A percentile compares a stretch with the other conserved stretches of the same genome.
Conservation (phyloP, 2,888 invertebrate genomes). For the Epirrhoe alternata region DNA sequence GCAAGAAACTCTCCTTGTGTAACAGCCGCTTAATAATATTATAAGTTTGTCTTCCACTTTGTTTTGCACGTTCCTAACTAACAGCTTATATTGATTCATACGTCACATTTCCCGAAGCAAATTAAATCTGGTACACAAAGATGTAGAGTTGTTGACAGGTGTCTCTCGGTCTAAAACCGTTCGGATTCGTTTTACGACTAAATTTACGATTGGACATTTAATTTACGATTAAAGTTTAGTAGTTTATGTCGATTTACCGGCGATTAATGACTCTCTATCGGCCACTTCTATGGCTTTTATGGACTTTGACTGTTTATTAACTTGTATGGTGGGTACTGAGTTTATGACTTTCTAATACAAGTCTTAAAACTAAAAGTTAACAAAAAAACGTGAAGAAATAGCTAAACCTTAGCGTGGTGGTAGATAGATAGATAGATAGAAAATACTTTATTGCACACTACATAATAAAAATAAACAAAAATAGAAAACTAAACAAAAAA, state of each 20-base stretch:
- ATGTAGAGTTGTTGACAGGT: neutral
- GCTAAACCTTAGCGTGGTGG: too few relatives aligned
- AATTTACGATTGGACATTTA: constrained; percentile 63
- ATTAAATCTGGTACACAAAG: neutral
- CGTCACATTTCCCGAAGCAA: neutral
- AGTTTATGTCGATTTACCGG: constrained; percentile 61
- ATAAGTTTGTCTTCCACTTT: too few relatives aligned
- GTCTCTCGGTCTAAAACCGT: constrained; percentile 25
- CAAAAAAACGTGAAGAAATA: too few relatives aligned
- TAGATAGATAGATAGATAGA: too few relatives aligned
- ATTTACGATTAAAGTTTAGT: constrained; percentile 65
- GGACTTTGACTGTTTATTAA: constrained; percentile 18
- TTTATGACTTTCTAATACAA: neutral
- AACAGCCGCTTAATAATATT: too few relatives aligned
- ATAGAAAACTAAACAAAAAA: too few relatives aligned
- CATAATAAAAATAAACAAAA: too few relatives aligned
- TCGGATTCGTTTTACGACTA: constrained; percentile 57
- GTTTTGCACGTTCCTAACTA: too few relatives aligned
- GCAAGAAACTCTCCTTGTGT: too few relatives aligned
- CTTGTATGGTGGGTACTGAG: neutral
- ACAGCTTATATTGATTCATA: too few relatives aligned
- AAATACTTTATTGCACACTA: too few relatives aligned
- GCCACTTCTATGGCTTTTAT: constrained; percentile 42
- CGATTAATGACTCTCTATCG: constrained; percentile 53
- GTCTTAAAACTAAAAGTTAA: neutral